Conservation (phyloP, 2,888 invertebrate genomes). For the Crepidodera aurea region DNA sequence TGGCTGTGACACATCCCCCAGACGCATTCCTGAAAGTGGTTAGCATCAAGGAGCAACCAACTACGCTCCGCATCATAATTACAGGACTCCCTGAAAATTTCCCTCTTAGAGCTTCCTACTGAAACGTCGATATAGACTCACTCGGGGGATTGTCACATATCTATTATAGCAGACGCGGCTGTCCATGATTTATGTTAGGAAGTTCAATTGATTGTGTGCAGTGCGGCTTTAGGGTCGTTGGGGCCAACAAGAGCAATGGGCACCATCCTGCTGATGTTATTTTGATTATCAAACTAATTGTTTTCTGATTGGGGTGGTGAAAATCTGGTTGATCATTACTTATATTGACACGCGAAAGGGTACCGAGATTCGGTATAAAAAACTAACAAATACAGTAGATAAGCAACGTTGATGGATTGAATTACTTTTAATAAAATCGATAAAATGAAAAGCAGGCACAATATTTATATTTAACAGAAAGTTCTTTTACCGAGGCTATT, state of each 20-base stretch:
- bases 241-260: slow-evolving; percentile 31
- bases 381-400: too few relatives aligned
- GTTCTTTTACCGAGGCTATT: too few relatives aligned
- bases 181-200: slow-evolving; percentile 46
- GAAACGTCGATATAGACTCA: slow-evolving; percentile 18
- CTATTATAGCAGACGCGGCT: slow-evolving; percentile 33
- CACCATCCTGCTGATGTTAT: slow-evolving; percentile 41
- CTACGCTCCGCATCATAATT: slow-evolving; percentile 18
- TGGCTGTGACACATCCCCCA: not conserved
- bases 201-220: slow-evolving; percentile 42
- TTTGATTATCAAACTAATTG: slow-evolving; percentile 45
- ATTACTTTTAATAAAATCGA: too few relatives aligned
- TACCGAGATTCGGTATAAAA: too few relatives aligned
- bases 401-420: too few relatives aligned
- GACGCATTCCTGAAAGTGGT: slow-evolving; percentile 13
- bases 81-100: slow-evolving; percentile 15
- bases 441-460: too few relatives aligned
- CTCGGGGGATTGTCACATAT: slow-evolving; percentile 27
- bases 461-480: too few relatives aligned
- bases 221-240: slow-evolving; percentile 38
- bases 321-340: slow-evolving; percentile 2
- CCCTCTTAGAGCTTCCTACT: not conserved
- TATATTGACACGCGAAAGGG: too few relatives aligned
- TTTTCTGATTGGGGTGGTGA: slow-evolving; percentile 39
- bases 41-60: slow-evolving; percentile 18